These are phyloP conservation scores for Darevskia mixta DNA, from an alignment of 2,797 vertebrate genomes.

Conservation along the genomic window DNA sequence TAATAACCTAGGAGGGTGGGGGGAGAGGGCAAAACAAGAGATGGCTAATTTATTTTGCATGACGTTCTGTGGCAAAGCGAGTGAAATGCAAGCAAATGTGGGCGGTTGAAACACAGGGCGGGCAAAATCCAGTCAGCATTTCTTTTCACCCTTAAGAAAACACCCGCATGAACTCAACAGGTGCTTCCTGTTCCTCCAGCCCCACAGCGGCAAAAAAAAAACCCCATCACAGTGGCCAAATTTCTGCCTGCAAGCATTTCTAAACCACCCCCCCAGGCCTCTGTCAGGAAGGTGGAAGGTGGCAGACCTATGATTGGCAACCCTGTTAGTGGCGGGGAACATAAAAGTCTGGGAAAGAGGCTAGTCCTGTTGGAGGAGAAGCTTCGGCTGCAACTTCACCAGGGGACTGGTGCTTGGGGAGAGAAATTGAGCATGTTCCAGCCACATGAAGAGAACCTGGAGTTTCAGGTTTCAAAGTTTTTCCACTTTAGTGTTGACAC, in stretches of 20 bases:
- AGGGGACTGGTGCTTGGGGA: no score
- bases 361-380: not conserved
- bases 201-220: not conserved
- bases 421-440: not conserved
- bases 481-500: not conserved
- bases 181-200: not conserved
- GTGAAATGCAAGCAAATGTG: not conserved
- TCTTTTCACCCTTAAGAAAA: not conserved
- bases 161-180: not conserved
- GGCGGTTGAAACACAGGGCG: not conserved
- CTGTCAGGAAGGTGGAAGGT: not conserved
- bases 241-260: not conserved
- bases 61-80: not conserved
- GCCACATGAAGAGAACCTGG: not conserved
- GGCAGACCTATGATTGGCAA: no score
- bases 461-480: no score
- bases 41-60: not conserved
- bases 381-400: not conserved
- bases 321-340: not conserved
- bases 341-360: not conserved
- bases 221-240: not conserved
- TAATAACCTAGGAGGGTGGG: not conserved
- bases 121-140: not conserved
- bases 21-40: not conserved
- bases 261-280: no score